Conservation (phyloP, 2,888 invertebrate species). For the Epirrhoe alternata region DNA sequence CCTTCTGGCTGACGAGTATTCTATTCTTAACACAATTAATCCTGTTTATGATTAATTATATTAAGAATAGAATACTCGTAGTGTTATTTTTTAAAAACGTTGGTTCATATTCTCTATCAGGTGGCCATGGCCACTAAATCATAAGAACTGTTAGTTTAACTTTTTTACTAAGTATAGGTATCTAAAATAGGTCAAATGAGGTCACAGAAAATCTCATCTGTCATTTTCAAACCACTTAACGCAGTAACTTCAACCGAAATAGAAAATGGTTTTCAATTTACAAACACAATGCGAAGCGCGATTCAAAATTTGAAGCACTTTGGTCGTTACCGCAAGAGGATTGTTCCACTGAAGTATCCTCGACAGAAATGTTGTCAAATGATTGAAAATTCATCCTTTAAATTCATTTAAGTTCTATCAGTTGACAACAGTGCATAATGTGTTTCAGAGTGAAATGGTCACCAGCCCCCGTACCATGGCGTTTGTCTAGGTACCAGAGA, state of each 20-base stretch:
- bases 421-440: neutral
- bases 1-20: no score
- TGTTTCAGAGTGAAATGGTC: no score
- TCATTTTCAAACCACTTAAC: slow-evolving; percentile 10
- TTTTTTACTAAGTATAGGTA: no score
- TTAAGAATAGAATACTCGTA: no score
- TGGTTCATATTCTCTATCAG: no score
- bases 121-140: no score
- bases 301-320: slow-evolving; percentile 6
- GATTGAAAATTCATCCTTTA: neutral
- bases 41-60: no score
- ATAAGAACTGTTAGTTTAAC: no score
- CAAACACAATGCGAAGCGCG: slow-evolving; percentile 17
- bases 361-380: neutral
- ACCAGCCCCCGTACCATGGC: no score
- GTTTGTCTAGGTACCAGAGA: no score
- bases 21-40: no score
- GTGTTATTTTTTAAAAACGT: no score
- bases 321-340: slow-evolving; percentile 1
- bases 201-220: slow-evolving; percentile 7
- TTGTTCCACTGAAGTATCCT: slow-evolving; percentile 5
- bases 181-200: neutral
- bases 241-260: slow-evolving; percentile 12
- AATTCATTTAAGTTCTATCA: neutral
- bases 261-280: slow-evolving; percentile 24